Evolutionary conservation across 1,140 invertebrate species (phyloP).

Genomic region (Brachionus sp.): DNA sequence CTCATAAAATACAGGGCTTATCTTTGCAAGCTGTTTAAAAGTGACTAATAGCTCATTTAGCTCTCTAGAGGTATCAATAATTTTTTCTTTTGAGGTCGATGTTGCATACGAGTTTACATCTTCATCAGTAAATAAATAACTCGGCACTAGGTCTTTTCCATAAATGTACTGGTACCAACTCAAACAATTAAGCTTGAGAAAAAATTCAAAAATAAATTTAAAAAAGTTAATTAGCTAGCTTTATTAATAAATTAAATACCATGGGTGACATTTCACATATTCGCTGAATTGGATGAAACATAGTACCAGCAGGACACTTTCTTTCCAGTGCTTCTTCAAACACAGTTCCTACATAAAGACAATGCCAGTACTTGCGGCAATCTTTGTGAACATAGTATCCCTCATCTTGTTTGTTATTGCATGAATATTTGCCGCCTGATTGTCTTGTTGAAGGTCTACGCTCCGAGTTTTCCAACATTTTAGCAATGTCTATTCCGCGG

Average conservation of each 20-base stretch:
- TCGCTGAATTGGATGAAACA: slow-evolving; percentile 29
- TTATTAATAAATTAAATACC: not conserved
- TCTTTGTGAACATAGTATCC: slow-evolving; percentile 13
- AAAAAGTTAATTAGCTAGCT: not conserved
- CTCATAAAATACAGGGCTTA: not conserved
- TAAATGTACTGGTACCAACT: slow-evolving; percentile 26
- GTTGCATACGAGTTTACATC: not conserved
- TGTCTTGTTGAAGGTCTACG: not conserved
- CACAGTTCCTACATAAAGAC: slow-evolving; percentile 39
- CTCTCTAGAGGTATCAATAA: not conserved
- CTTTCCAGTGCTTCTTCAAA: slow-evolving; percentile 21
- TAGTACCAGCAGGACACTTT: slow-evolving; percentile 38
- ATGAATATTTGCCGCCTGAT: not conserved
- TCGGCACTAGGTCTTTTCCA: not conserved
- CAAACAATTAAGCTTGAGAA: not conserved
- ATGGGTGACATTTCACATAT: slow-evolving; percentile 28
- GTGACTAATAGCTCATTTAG: not conserved
- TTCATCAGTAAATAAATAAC: not conserved
- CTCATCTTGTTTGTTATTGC: slow-evolving; percentile 13
- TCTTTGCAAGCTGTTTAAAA: not conserved
- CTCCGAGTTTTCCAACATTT: not conserved
- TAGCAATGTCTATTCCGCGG: not conserved
- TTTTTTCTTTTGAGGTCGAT: not conserved
- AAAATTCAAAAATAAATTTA: not conserved
- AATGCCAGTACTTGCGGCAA: slow-evolving; percentile 46